Percentiles rank a stretch among this genome's conserved stretches.
These are phyloP conservation scores for Goniozus legneri DNA, from an alignment of 1,140 invertebrate genomes.

Conservation along the genomic window DNA sequence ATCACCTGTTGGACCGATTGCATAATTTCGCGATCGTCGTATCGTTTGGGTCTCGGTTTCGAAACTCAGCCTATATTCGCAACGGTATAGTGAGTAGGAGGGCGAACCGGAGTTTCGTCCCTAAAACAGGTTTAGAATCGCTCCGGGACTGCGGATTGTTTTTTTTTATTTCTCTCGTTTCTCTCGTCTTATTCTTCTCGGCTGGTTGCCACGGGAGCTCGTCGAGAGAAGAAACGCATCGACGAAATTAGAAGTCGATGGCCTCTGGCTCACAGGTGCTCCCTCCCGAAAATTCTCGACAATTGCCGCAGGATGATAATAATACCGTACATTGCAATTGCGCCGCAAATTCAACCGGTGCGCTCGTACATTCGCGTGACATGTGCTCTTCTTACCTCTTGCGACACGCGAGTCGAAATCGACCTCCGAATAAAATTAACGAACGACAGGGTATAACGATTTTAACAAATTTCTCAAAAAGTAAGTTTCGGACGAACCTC, in stretches of 20 bases:
- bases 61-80: slow-evolving; percentile 4
- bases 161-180: slow-evolving; percentile 2
- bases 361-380: too few species aligned
- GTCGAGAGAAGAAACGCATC: slow-evolving; percentile 5
- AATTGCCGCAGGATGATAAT: too few species aligned
- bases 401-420: too few species aligned
- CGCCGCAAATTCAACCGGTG: too few species aligned
- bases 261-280: slow-evolving; percentile 6
- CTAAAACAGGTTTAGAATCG: slow-evolving; percentile 45
- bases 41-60: slow-evolving; percentile 5
- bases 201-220: background rate
- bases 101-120: slow-evolving; percentile 17
- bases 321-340: too few species aligned
- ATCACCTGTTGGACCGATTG: background rate
- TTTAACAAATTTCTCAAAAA: too few species aligned
- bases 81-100: slow-evolving; percentile 46
- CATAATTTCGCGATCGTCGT: background rate
- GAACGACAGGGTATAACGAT: too few species aligned
- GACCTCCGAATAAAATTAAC: too few species aligned
- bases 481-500: too few species aligned
- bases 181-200: slow-evolving; percentile 3
- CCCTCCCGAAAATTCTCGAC: too few species aligned
- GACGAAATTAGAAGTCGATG: slow-evolving; percentile 19
- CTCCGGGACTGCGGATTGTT: slow-evolving; percentile 14
- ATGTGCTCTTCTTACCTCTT: too few species aligned